These are phyloP conservation scores for Polypedilum vanderplanki DNA, from an alignment of 1,140 invertebrate genomes.

Conservation along the genomic window DNA sequence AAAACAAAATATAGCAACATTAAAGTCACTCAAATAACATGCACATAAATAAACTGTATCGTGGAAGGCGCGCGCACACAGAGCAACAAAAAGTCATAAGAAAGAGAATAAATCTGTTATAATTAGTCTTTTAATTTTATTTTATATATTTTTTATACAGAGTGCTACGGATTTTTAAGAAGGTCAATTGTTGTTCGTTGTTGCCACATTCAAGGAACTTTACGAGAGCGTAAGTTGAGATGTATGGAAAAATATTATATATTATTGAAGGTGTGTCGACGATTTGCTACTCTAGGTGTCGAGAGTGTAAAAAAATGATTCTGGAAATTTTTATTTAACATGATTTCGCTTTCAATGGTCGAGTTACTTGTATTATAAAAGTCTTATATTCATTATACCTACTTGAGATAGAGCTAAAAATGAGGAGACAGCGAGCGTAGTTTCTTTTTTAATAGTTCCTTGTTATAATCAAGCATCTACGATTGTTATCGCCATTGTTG, in stretches of 20 bases:
- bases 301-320: not conserved
- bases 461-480: conserved; percentile 27
- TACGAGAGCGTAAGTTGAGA: not conserved
- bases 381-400: not conserved
- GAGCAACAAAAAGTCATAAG: not conserved
- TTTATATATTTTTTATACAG: not conserved
- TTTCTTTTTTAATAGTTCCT: conserved; percentile 30
- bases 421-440: not conserved
- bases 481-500: conserved; percentile 3
- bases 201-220: not conserved
- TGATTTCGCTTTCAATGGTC: not conserved
- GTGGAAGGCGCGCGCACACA: not conserved
- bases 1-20: not conserved
- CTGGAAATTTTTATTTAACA: not conserved
- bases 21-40: not conserved
- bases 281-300: not conserved
- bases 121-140: conserved; percentile 6
- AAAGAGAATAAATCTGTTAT: conserved; percentile 9
- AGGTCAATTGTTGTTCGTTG: not conserved
- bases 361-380: not conserved
- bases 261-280: not conserved
- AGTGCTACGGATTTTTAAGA: conserved; percentile 6
- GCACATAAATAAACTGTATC: not conserved
- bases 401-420: not conserved
- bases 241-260: not conserved